Evolutionary conservation across 2,113 vertebrate species (phyloP).

Genomic region (Chaenocephalus aceratus): DNA sequence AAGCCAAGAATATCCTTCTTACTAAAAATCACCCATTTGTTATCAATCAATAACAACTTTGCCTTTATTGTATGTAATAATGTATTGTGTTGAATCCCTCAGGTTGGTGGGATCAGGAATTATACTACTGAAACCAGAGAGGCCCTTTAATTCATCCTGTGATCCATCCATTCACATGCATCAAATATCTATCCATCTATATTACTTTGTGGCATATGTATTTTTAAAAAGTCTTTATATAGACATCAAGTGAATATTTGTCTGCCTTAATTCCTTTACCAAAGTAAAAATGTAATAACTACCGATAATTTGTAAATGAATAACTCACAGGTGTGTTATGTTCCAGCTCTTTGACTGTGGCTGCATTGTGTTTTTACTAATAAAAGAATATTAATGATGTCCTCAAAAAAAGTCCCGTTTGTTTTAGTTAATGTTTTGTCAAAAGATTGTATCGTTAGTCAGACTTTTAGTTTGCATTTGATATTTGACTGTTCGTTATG

Average conservation of each 20-base stretch:
- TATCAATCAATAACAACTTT: background rate
- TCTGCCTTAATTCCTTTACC: background rate
- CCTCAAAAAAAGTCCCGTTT: background rate
- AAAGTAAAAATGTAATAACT: conserved; percentile 2
- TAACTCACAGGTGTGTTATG: conserved; percentile 8
- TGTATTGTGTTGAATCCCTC: conserved; percentile 29
- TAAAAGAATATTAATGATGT: conserved; percentile 40
- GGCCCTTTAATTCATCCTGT: background rate
- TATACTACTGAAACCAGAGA: conserved; percentile 84
- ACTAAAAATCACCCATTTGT: background rate
- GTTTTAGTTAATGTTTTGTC: background rate
- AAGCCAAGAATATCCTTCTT: conserved; percentile 59
- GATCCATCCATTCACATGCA: background rate
- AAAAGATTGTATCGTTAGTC: background rate
- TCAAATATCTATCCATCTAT: conserved; percentile 3
- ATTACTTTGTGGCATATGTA: conserved; percentile 33
- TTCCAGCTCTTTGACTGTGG: conserved; percentile 22
- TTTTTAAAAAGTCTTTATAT: conserved; percentile 34
- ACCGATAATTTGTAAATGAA: background rate
- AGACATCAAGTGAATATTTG: background rate
- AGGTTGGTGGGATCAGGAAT: conserved; percentile 91
- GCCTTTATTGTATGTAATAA: background rate
- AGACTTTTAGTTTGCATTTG: background rate
- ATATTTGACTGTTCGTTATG: too few species aligned
- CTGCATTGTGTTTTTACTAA: conserved; percentile 53